phyloP scores from a whole-genome alignment of 2,113 vertebrate species.

The Chunga burmeisteri region DNA sequence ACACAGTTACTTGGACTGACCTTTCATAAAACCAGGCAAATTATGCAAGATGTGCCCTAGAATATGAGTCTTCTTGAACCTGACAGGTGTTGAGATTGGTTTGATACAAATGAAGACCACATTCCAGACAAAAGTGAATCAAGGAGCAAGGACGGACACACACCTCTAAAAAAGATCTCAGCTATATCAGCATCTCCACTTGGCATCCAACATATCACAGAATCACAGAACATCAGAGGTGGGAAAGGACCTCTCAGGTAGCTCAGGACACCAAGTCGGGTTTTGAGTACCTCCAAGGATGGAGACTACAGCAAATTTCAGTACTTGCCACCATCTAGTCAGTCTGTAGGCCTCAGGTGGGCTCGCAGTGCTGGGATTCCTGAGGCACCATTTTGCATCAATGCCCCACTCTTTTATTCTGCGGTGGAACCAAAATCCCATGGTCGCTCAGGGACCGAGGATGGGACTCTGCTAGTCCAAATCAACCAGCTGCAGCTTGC shows the following conservation, averaged over 20 bases:
- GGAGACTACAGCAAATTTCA: background rate
- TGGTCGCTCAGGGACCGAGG: fast-evolving
- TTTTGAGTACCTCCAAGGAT: background rate
- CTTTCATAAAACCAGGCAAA: background rate
- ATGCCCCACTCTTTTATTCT: background rate
- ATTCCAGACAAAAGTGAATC: background rate
- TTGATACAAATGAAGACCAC: background rate
- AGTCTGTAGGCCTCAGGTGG: background rate
- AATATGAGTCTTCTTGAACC: background rate
- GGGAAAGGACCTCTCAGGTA: background rate
- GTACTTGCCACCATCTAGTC: background rate
- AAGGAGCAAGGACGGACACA: background rate
- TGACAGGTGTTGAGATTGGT: background rate
- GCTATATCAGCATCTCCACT: background rate
- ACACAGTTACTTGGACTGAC: background rate
- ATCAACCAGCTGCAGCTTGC: background rate
- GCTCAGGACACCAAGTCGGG: background rate
- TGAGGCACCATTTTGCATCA: background rate
- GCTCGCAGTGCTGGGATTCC: background rate
- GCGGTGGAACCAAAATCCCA: background rate
- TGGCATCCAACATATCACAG: background rate
- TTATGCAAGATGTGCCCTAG: background rate
- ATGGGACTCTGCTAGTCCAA: background rate
- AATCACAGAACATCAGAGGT: background rate
- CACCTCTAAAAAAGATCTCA: background rate